Percentiles rank a stretch among this genome's conserved stretches.
phyloP scores from a whole-genome alignment of 2,797 vertebrate genomes.

The Psittacula echo region DNA sequence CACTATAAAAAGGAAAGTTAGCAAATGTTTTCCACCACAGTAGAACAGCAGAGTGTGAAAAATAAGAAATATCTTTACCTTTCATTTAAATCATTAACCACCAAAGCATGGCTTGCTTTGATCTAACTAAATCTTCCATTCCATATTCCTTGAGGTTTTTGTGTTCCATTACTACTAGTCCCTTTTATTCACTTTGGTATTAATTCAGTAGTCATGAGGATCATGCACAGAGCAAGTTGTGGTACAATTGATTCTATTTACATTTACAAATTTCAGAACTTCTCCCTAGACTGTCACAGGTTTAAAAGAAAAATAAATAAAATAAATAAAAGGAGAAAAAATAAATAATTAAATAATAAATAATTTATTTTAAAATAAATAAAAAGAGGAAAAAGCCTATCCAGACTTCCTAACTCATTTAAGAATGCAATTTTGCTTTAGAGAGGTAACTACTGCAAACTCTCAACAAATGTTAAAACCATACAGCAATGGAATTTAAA shows the following conservation, averaged over 20 bases:
- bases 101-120: background rate
- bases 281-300: background rate
- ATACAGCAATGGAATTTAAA: background rate
- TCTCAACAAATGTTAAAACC: background rate
- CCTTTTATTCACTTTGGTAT: background rate
- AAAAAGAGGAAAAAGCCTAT: background rate
- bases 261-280: background rate
- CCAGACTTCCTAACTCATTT: background rate
- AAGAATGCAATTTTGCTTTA: background rate
- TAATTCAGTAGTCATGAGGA: background rate
- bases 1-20: conserved; percentile 26
- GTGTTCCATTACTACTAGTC: background rate
- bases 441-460: background rate
- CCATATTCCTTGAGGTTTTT: background rate
- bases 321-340: too few species aligned
- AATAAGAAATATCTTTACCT: background rate
- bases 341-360: too few species aligned
- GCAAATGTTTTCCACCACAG: conserved; percentile 10
- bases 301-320: background rate
- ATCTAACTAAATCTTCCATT: conserved; percentile 1
- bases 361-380: background rate
- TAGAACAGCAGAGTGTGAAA: background rate
- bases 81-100: conserved; percentile 22
- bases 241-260: background rate
- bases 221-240: background rate